phyloP scores from a whole-genome alignment of 2,113 vertebrate species.

The Andinoacara biseriatus region DNA sequence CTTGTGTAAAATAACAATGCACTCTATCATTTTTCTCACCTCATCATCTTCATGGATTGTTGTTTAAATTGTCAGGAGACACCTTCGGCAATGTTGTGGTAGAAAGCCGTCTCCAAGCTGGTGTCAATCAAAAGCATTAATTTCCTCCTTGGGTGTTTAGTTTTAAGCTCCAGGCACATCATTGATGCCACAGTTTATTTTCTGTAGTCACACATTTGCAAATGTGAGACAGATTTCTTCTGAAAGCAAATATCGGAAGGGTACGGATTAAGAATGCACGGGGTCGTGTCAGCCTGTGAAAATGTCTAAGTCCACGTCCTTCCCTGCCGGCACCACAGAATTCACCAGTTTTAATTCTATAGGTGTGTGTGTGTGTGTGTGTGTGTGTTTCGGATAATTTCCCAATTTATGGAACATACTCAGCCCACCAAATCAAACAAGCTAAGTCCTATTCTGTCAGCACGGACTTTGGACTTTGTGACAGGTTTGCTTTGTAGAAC shows the following conservation, averaged over 20 bases:
- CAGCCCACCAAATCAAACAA: constrained; percentile 42
- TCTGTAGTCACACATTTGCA: constrained; percentile 61
- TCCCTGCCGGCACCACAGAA: constrained; percentile 25
- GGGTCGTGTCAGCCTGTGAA: constrained; percentile 26
- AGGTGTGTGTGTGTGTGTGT: not conserved
- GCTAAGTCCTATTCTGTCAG: constrained; percentile 17
- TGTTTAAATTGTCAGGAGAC: constrained; percentile 56
- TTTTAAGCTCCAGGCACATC: constrained; percentile 55
- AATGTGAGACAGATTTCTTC: constrained; percentile 62
- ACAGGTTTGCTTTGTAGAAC: constrained; percentile 15
- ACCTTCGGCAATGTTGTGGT: constrained; percentile 56
- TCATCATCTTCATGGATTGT: constrained; percentile 55
- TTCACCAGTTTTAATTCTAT: constrained; percentile 25
- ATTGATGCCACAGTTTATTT: constrained; percentile 71
- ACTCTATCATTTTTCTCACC: constrained; percentile 45
- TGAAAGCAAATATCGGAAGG: constrained; percentile 68
- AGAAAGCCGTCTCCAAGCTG: constrained; percentile 32
- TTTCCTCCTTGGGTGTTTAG: constrained; percentile 68
- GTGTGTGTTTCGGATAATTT: constrained; percentile 12
- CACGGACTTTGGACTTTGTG: constrained; percentile 5
- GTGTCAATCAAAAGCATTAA: constrained; percentile 71
- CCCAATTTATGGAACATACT: constrained; percentile 10
- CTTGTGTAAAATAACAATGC: constrained; percentile 46
- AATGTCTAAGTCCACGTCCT: constrained; percentile 12
- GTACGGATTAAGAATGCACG: constrained; percentile 55